Evolutionary conservation across 2,888 invertebrate genomes (phyloP).

Genomic region (Drosophila flavopinicola): DNA sequence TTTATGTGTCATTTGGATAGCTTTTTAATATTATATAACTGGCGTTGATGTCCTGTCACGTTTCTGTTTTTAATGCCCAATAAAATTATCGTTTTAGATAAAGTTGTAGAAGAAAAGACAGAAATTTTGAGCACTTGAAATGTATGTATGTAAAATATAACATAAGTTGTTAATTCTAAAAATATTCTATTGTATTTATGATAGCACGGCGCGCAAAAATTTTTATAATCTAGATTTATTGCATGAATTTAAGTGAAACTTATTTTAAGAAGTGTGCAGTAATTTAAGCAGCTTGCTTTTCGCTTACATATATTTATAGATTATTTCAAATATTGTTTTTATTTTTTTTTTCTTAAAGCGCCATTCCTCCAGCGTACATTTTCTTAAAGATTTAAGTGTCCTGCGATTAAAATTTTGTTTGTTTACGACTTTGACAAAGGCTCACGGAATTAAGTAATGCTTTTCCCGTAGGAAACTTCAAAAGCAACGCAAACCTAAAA

Average conservation of each 20-base stretch:
- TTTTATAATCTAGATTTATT: too few relatives aligned
- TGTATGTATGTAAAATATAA: too few relatives aligned
- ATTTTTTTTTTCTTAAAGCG: background rate
- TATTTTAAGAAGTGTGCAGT: too few relatives aligned
- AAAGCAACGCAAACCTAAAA: conserved; percentile 46
- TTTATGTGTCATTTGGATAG: conserved; percentile 63
- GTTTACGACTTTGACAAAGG: conserved; percentile 58
- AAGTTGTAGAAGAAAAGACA: conserved; percentile 41
- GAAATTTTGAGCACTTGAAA: conserved; percentile 6
- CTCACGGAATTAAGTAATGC: conserved; percentile 28
- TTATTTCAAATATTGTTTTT: too few relatives aligned
- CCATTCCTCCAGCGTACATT: conserved; percentile 2
- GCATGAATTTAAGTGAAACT: too few relatives aligned
- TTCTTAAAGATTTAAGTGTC: conserved; percentile 5
- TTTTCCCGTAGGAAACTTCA: conserved; percentile 53
- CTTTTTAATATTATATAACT: conserved; percentile 71
- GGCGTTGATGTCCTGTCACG: conserved; percentile 61
- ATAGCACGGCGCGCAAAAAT: too few relatives aligned
- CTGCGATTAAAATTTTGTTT: conserved; percentile 14
- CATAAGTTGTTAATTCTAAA: conserved; percentile 19
- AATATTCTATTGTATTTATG: too few relatives aligned
- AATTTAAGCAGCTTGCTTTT: too few relatives aligned
- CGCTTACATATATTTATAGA: too few relatives aligned
- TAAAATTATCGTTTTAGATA: conserved; percentile 69
- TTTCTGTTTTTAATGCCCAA: conserved; percentile 75